phyloP scores from a whole-genome alignment of 2,797 vertebrate genomes.

The Gymnopithys bicolor region DNA sequence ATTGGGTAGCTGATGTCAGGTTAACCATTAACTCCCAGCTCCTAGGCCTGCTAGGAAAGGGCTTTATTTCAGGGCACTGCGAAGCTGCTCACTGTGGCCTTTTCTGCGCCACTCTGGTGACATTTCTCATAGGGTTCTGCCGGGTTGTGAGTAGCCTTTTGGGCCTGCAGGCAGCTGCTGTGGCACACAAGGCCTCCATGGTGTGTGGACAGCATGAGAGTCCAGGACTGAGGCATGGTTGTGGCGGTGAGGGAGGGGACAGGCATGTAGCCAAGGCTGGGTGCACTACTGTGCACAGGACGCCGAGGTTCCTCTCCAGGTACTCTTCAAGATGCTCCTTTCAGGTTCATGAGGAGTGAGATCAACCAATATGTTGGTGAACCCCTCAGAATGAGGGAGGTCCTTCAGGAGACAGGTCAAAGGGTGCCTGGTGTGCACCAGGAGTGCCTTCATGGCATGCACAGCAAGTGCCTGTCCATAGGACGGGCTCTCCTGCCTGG shows the following conservation, averaged over 20 bases:
- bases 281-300: background rate
- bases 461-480: background rate
- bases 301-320: fast-evolving
- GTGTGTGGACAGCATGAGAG: fast-evolving
- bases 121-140: background rate
- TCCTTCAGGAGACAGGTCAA: background rate
- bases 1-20: fast-evolving
- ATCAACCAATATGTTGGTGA: background rate
- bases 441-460: fast-evolving
- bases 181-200: fast-evolving
- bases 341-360: background rate
- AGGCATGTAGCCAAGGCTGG: background rate
- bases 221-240: background rate
- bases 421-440: background rate
- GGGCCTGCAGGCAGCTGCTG: fast-evolving
- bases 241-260: background rate
- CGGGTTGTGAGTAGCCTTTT: background rate
- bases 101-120: background rate
- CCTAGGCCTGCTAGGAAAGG: background rate
- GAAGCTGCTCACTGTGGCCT: fast-evolving
- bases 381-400: background rate
- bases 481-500: fast-evolving
- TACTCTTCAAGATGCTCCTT: background rate
- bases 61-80: background rate
- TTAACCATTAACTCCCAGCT: background rate